Conservation (phyloP, 2,888 invertebrate genomes). For the Ditylenchus weischeri region DNA sequence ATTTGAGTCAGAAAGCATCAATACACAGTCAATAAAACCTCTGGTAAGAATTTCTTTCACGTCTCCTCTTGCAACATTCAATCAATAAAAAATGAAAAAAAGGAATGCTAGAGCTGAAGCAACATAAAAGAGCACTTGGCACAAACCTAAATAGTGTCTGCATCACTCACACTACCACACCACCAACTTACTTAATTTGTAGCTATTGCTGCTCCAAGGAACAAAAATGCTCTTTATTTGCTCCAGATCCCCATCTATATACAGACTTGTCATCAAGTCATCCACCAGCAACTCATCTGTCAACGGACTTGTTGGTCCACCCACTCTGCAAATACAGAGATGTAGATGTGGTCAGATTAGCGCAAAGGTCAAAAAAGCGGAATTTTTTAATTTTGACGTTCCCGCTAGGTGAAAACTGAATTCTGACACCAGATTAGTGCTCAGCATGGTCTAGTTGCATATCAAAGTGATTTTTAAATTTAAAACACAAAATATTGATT, state of each 20-base stretch:
- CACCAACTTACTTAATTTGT: no score
- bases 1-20: no score
- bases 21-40: no score
- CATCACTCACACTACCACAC: neutral
- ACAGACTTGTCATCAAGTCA: constrained; percentile 10
- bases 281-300: constrained; percentile 9
- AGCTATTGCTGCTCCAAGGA: no score
- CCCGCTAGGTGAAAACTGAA: no score
- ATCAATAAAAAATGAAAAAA: neutral
- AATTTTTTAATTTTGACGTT: no score
- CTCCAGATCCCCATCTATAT: constrained; percentile 11
- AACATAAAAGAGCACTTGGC: constrained; percentile 2
- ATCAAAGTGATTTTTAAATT: no score
- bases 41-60: no score
- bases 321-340: neutral
- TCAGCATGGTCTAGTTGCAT: no score
- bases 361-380: neutral
- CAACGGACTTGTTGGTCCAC: constrained; percentile 1
- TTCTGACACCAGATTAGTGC: no score
- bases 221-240: neutral
- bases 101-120: neutral
- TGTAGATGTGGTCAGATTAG: neutral
- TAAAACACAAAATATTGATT: no score
- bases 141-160: neutral
- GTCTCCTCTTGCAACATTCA: constrained; percentile 5